phyloP scores from a whole-genome alignment of 2,797 vertebrate species.

The Tadarida brasiliensis region DNA sequence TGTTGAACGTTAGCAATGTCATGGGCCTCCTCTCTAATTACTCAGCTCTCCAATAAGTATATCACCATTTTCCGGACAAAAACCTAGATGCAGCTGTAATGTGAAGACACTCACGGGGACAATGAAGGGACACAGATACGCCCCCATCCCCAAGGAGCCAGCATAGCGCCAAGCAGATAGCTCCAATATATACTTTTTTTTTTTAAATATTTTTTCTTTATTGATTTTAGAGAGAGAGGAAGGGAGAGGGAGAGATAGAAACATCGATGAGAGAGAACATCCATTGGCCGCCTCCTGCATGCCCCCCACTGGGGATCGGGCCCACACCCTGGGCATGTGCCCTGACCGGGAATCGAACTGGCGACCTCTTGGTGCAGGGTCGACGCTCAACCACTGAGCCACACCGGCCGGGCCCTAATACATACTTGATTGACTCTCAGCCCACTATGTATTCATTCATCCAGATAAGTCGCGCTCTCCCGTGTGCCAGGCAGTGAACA shows the following conservation, averaged over 20 bases:
- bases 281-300: too few species aligned
- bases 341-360: too few species aligned
- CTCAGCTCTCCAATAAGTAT: not conserved
- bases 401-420: not conserved
- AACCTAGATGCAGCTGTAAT: not conserved
- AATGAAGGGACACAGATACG: not conserved
- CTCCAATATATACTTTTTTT: not conserved
- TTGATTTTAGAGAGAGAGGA: too few species aligned
- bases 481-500: not conserved
- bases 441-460: not conserved
- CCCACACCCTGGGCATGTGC: too few species aligned
- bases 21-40: not conserved
- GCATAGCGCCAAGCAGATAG: not conserved
- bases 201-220: too few species aligned
- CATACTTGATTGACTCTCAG: not conserved
- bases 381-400: too few species aligned
- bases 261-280: too few species aligned
- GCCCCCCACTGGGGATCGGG: too few species aligned
- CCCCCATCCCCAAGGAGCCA: not conserved
- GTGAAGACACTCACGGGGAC: not conserved
- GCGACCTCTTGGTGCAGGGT: too few species aligned
- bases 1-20: not conserved
- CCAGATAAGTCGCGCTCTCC: not conserved
- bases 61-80: conserved; percentile 25
- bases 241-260: too few species aligned